Evolutionary conservation across 1,140 invertebrate genomes (phyloP).

Genomic region (Stegodyphus mimosarum): DNA sequence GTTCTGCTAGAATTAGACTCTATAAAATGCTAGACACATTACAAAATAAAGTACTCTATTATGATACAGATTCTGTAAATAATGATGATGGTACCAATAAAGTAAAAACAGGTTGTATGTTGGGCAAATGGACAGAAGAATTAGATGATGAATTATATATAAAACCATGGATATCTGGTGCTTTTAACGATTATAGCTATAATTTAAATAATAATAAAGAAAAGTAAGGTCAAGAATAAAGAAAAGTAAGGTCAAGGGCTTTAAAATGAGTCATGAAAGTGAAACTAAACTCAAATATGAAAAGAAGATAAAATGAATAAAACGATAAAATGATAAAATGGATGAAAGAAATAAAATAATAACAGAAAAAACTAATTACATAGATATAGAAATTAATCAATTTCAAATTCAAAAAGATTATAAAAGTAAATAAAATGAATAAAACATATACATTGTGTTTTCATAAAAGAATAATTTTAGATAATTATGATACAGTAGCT

Average conservation of each 20-base stretch:
- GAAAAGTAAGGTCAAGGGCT: background rate
- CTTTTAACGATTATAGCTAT: slow-evolving; percentile 27
- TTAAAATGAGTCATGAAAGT: background rate
- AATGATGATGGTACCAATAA: slow-evolving; percentile 9
- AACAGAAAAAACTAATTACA: background rate
- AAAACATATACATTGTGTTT: slow-evolving; percentile 1
- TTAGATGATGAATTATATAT: slow-evolving; percentile 10
- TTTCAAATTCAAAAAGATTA: background rate
- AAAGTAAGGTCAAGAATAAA: too few relatives aligned
- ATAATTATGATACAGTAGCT: slow-evolving; percentile 1
- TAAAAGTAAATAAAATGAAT: background rate
- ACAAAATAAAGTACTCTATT: slow-evolving; percentile 32
- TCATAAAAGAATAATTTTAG: slow-evolving; percentile 12
- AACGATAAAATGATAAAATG: too few relatives aligned
- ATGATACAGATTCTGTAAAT: slow-evolving; percentile 2
- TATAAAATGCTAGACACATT: slow-evolving; percentile 21
- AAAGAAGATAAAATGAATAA: too few relatives aligned
- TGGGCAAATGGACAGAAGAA: slow-evolving; percentile 25
- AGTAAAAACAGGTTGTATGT: slow-evolving; percentile 3
- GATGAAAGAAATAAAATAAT: slow-evolving; percentile 11
- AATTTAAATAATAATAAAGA: background rate
- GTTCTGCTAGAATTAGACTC: slow-evolving; percentile 28
- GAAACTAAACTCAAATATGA: slow-evolving; percentile 1
- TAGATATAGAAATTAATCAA: background rate
- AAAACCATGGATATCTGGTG: slow-evolving; percentile 9